Percentiles rank a stretch among this genome's conserved stretches.
Conservation (phyloP, 2,888 invertebrate species). For the Leucania comma region DNA sequence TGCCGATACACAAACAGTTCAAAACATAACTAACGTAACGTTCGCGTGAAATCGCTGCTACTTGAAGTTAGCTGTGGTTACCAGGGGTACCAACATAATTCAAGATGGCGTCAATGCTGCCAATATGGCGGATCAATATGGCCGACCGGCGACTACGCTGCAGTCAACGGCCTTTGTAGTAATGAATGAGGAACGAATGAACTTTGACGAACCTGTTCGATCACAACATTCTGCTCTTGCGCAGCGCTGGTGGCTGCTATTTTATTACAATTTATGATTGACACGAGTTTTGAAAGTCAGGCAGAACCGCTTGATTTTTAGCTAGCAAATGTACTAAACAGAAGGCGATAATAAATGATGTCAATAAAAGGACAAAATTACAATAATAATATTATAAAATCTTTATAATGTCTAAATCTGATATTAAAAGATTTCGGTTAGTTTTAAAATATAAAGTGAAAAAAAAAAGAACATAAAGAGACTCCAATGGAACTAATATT, state of each 20-base stretch:
- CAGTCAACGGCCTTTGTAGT: conserved; percentile 83
- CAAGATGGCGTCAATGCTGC: conserved; percentile 59
- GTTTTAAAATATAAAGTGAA: not conserved
- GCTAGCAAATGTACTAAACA: not conserved
- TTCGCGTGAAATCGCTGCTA: conserved; percentile 78
- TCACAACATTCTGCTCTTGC: conserved; percentile 64
- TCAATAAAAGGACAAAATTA: conserved; percentile 1
- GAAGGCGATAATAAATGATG: not conserved
- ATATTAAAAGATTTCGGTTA: not conserved
- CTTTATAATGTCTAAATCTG: too few species aligned
- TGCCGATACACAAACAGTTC: conserved; percentile 74
- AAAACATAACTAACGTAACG: conserved; percentile 87
- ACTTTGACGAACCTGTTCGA: conserved; percentile 80
- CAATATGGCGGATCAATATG: conserved; percentile 58
- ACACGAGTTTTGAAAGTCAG: conserved; percentile 21
- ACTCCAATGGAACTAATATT: not conserved
- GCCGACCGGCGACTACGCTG: conserved; percentile 60
- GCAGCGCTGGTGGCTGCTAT: conserved; percentile 61
- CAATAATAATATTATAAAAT: not conserved
- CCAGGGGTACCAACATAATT: conserved; percentile 56
- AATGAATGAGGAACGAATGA: conserved; percentile 81
- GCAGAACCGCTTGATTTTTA: conserved; percentile 24
- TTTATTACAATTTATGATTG: conserved; percentile 25
- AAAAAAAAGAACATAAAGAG: not conserved
- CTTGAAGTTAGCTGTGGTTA: conserved; percentile 78